These are phyloP conservation scores for Tuta absoluta DNA, from an alignment of 2,888 invertebrate genomes.

Conservation along the genomic window DNA sequence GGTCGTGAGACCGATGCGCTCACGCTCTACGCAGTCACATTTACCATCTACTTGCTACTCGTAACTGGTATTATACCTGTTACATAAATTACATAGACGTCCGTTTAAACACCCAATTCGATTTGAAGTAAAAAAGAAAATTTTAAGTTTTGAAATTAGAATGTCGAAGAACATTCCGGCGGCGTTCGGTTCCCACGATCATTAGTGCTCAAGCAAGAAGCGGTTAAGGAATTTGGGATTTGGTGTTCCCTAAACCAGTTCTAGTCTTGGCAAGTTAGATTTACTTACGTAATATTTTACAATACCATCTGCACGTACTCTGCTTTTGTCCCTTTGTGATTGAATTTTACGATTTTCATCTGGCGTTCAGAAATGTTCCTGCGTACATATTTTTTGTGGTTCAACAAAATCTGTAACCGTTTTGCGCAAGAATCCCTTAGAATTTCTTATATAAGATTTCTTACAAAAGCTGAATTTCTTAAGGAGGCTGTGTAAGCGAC, in stretches of 20 bases:
- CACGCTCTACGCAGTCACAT: slow-evolving; percentile 19
- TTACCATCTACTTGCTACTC: slow-evolving; percentile 7
- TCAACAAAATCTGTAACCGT: not conserved
- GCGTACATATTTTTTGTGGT: not conserved
- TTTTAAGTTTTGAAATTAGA: slow-evolving; percentile 30
- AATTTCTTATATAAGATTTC: not conserved
- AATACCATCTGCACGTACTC: not conserved
- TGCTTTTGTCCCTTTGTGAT: not conserved
- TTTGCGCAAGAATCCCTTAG: not conserved
- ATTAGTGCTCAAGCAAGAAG: slow-evolving; percentile 36
- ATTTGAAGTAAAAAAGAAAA: slow-evolving; percentile 19
- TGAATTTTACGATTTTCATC: slow-evolving; percentile 1
- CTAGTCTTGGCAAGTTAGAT: not conserved
- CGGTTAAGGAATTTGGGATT: not conserved
- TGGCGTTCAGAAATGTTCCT: not conserved
- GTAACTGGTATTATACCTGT: slow-evolving; percentile 16
- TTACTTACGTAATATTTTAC: not conserved
- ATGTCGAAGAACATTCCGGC: slow-evolving; percentile 39
- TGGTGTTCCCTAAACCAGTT: slow-evolving; percentile 5
- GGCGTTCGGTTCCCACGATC: slow-evolving; percentile 44
- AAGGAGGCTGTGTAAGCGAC: slow-evolving; percentile 23
- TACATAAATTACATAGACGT: not conserved
- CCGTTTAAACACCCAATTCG: not conserved
- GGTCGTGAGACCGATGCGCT: slow-evolving; percentile 31
- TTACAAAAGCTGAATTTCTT: not conserved